Percentiles rank a stretch among this genome's conserved stretches.
phyloP scores from a whole-genome alignment of 2,797 vertebrate species.

The Acanthurus leucopareius region DNA sequence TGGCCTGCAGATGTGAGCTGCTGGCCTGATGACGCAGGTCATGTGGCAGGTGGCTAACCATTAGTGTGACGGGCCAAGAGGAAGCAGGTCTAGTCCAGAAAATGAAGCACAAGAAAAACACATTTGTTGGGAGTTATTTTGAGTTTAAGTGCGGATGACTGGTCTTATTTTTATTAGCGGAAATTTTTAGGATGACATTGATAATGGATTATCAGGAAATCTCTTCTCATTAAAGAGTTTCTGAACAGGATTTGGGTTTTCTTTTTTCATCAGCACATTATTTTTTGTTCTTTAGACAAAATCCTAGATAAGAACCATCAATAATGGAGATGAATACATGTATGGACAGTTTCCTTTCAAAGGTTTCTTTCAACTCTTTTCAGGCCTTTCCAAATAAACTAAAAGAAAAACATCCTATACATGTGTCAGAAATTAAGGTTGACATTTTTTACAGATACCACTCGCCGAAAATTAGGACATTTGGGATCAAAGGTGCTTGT shows the following conservation, averaged over 20 bases:
- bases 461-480: slow-evolving; percentile 34
- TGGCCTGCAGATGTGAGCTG: slow-evolving; percentile 65
- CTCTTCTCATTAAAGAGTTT: slow-evolving; percentile 58
- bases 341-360: not conserved
- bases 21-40: slow-evolving; percentile 43
- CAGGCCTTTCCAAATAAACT: slow-evolving; percentile 53
- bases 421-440: slow-evolving; percentile 61
- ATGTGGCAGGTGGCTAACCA: slow-evolving; percentile 73
- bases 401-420: slow-evolving; percentile 39
- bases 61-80: slow-evolving; percentile 41
- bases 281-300: slow-evolving; percentile 46
- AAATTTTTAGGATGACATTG: slow-evolving; percentile 43
- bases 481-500: slow-evolving; percentile 40
- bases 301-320: slow-evolving; percentile 55
- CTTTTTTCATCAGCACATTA: slow-evolving; percentile 32
- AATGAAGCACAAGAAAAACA: slow-evolving; percentile 45
- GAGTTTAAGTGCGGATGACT: slow-evolving; percentile 50
- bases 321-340: slow-evolving; percentile 42
- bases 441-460: slow-evolving; percentile 21
- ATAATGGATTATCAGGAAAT: slow-evolving; percentile 63
- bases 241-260: slow-evolving; percentile 59
- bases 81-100: slow-evolving; percentile 56
- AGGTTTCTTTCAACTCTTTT: slow-evolving; percentile 46
- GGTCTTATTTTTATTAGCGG: slow-evolving; percentile 53
- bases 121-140: slow-evolving; percentile 46